Evolutionary conservation across 1,140 invertebrate genomes (phyloP).

Genomic region (Rhyacophila brunnea): DNA sequence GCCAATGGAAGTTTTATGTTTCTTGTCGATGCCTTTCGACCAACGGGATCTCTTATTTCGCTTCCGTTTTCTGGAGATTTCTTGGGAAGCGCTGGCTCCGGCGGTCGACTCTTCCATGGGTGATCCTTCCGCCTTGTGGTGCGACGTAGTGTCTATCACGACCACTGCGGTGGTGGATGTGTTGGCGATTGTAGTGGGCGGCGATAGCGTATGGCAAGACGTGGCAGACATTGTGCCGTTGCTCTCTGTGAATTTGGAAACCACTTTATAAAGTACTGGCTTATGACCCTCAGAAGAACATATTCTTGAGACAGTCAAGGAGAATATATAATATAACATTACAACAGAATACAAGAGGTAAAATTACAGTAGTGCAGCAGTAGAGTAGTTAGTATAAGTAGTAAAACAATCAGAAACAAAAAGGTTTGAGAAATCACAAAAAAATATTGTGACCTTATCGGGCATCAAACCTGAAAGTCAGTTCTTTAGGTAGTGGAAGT

Average conservation of each 20-base stretch:
- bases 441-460: too few relatives aligned
- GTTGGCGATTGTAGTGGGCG: neutral
- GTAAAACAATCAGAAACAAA: too few relatives aligned
- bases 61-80: conserved; percentile 41
- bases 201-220: conserved; percentile 11
- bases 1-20: conserved; percentile 39
- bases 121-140: neutral
- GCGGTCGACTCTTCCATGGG: neutral
- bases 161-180: neutral
- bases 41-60: conserved; percentile 46
- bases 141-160: neutral
- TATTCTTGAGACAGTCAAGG: too few relatives aligned
- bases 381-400: too few relatives aligned
- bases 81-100: neutral
- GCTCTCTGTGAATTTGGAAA: conserved; percentile 1
- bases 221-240: conserved; percentile 25
- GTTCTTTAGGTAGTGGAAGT: too few relatives aligned
- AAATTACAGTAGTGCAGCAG: too few relatives aligned
- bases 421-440: too few relatives aligned
- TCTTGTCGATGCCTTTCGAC: conserved; percentile 48
- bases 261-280: neutral
- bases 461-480: too few relatives aligned
- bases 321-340: too few relatives aligned
- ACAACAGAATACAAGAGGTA: too few relatives aligned
- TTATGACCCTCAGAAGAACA: neutral